Conservation (phyloP, 2,113 vertebrate genomes). For the Turdus rufiventris region DNA sequence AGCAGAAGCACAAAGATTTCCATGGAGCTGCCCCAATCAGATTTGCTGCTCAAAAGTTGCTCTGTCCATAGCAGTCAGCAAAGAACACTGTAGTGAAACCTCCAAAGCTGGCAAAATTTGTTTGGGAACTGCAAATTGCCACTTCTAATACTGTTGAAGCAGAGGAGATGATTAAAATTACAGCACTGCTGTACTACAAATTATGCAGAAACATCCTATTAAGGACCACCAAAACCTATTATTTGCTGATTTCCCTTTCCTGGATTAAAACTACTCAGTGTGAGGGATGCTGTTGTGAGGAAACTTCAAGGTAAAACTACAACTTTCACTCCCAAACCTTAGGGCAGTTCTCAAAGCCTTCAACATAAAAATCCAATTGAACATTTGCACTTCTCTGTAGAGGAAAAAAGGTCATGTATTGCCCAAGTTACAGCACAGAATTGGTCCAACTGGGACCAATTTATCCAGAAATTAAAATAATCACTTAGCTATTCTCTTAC, state of each 20-base stretch:
- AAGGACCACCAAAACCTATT: background rate
- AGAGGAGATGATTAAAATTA: background rate
- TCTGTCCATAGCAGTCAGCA: background rate
- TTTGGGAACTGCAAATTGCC: background rate
- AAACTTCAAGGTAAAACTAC: background rate
- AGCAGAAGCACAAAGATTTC: background rate
- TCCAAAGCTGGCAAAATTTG: background rate
- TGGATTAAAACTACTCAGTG: background rate
- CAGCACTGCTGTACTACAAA: background rate
- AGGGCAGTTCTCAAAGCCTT: background rate
- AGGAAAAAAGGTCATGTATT: background rate
- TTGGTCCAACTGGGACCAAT: background rate
- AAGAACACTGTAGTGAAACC: background rate
- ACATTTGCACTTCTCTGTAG: background rate
- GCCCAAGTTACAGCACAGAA: background rate
- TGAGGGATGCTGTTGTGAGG: background rate
- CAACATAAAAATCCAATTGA: background rate
- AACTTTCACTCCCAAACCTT: background rate
- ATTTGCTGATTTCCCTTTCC: background rate
- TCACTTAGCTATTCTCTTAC: background rate
- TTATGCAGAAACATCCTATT: background rate
- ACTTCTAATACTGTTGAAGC: background rate
- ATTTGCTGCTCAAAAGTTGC: background rate
- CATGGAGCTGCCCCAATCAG: background rate
- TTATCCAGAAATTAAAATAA: background rate